A percentile compares a stretch with the other conserved stretches of the same genome.
Conservation (phyloP, 2,888 invertebrate genomes). For the Drosophila yooni region DNA sequence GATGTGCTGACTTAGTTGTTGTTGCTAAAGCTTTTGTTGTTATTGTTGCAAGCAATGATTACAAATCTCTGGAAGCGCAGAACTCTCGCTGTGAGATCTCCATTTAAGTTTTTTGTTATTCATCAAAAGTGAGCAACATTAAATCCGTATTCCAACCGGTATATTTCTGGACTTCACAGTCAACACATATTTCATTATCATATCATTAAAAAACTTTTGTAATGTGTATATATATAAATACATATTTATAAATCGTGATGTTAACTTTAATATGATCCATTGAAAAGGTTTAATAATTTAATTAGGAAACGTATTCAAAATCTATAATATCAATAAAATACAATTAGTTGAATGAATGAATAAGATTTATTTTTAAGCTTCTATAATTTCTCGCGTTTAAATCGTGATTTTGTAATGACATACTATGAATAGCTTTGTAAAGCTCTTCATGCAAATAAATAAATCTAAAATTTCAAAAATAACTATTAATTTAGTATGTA, state of each 20-base stretch:
- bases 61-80: constrained; percentile 31
- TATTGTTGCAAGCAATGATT: constrained; percentile 17
- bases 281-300: constrained; percentile 38
- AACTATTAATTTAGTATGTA: neutral
- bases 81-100: constrained; percentile 48
- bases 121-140: constrained; percentile 24
- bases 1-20: constrained; percentile 45
- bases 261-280: constrained; percentile 25
- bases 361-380: neutral
- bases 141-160: constrained; percentile 22
- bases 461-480: neutral
- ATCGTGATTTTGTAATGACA: neutral
- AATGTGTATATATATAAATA: constrained; percentile 5
- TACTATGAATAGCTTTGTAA: neutral
- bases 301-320: constrained; percentile 27
- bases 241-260: constrained; percentile 28
- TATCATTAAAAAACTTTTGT: constrained; percentile 30
- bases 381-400: neutral
- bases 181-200: constrained; percentile 33
- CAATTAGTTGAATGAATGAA: neutral
- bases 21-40: constrained; percentile 12
- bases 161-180: constrained; percentile 44
- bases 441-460: neutral
- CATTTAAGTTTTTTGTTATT: constrained; percentile 24
- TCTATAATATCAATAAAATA: neutral